Conservation (phyloP, 1,140 invertebrate genomes). For the Dreissena polymorpha region DNA sequence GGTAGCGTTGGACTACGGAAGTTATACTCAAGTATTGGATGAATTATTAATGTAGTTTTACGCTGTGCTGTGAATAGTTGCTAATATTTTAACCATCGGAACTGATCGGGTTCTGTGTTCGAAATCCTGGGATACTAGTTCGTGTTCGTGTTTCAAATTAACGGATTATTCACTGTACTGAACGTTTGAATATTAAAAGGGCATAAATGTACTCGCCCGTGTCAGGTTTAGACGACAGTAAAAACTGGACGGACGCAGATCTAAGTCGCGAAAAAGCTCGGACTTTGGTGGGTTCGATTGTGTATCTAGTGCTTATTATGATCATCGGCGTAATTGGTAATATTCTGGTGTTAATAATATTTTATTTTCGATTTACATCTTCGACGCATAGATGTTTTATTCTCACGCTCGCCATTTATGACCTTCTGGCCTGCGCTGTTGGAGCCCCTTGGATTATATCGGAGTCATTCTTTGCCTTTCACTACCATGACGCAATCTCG, state of each 20-base stretch:
- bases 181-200: not conserved
- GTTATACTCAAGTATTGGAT: too few species aligned
- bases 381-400: conserved; percentile 64
- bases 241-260: conserved; percentile 26
- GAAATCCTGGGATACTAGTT: too few species aligned
- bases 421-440: conserved; percentile 63
- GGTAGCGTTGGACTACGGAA: too few species aligned
- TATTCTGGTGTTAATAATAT: conserved; percentile 59
- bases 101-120: too few species aligned
- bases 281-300: conserved; percentile 54
- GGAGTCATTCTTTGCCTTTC: conserved; percentile 38
- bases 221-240: not conserved
- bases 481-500: conserved; percentile 37
- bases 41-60: too few species aligned
- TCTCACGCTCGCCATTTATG: conserved; percentile 62
- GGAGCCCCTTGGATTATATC: conserved; percentile 37
- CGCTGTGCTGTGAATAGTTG: too few species aligned
- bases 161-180: too few species aligned
- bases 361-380: conserved; percentile 53
- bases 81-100: too few species aligned
- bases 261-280: conserved; percentile 57
- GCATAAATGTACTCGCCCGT: conserved; percentile 29
- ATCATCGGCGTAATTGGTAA: conserved; percentile 65
- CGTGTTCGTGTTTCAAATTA: too few species aligned
- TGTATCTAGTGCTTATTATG: conserved; percentile 59